phyloP scores from a whole-genome alignment of 2,888 invertebrate species.

The Drosophila anomalata region DNA sequence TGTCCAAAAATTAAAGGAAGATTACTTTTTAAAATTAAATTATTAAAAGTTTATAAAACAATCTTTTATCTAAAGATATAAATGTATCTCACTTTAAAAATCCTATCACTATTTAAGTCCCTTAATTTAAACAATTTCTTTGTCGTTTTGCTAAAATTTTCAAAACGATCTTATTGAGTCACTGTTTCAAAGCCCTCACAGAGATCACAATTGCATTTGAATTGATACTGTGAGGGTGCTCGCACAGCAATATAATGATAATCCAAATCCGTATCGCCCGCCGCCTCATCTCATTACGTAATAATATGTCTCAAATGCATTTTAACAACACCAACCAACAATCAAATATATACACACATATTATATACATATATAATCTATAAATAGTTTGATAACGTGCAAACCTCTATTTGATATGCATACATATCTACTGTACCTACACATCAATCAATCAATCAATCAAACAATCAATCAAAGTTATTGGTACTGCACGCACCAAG shows the following conservation, averaged over 20 bases:
- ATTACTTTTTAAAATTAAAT: neutral
- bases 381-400: conserved; percentile 73
- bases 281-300: conserved; percentile 78
- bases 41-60: neutral
- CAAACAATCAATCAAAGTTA: conserved; percentile 61
- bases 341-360: conserved; percentile 41
- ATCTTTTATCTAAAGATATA: neutral
- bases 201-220: conserved; percentile 6
- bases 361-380: conserved; percentile 47
- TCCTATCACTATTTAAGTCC: too few relatives aligned
- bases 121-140: conserved; percentile 56
- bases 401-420: conserved; percentile 55
- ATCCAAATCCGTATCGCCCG: conserved; percentile 65
- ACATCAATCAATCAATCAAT: conserved; percentile 41
- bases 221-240: conserved; percentile 40
- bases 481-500: conserved; percentile 72
- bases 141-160: conserved; percentile 9
- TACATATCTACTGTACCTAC: conserved; percentile 58
- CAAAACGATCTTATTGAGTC: conserved; percentile 27
- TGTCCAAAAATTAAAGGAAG: conserved; percentile 53
- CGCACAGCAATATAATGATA: conserved; percentile 33
- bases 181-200: conserved; percentile 30
- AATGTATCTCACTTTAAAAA: neutral
- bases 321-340: conserved; percentile 66
- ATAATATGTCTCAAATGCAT: conserved; percentile 75